Percentiles rank a stretch among this genome's conserved stretches.
Evolutionary conservation across 1,140 invertebrate genomes (phyloP).

Genomic region (Drosophila santomea): DNA sequence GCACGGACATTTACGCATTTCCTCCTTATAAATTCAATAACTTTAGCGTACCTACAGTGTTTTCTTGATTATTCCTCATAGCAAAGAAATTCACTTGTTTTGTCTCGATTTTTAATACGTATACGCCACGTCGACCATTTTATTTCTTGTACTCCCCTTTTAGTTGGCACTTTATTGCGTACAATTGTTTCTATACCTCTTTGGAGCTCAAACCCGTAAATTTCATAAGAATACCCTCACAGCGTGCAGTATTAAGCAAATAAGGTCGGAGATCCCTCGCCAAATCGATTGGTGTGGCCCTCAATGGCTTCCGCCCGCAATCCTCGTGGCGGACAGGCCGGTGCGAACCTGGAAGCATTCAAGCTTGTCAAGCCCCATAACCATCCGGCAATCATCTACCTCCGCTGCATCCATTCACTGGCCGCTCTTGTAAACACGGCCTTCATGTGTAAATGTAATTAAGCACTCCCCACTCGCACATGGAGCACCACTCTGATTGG

Average conservation of each 20-base stretch:
- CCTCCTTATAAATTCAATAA: too few species aligned
- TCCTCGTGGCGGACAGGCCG: constrained; percentile 10
- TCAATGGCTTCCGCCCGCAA: constrained; percentile 9
- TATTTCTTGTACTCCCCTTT: neutral
- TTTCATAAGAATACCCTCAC: neutral
- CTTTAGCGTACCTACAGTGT: too few species aligned
- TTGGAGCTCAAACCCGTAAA: neutral
- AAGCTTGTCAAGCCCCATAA: constrained; percentile 52
- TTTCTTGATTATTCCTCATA: too few species aligned
- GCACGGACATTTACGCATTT: neutral
- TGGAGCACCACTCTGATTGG: constrained; percentile 16
- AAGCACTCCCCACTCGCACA: constrained; percentile 60
- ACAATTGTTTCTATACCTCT: neutral
- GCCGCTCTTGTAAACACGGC: constrained; percentile 43
- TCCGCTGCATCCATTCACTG: constrained; percentile 31
- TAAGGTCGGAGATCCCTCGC: neutral
- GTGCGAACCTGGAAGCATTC: constrained; percentile 38
- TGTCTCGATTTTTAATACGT: too few species aligned
- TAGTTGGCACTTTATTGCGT: neutral
- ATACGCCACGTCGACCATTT: too few species aligned
- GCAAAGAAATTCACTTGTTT: too few species aligned
- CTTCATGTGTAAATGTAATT: constrained; percentile 79
- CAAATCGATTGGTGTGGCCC: constrained; percentile 1
- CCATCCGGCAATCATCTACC: constrained; percentile 43
- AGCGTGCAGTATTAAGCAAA: neutral